Base-by-base conservation (phyloP, 2,797 vertebrate species). In the Eleutherodactylus coqui region DNA sequence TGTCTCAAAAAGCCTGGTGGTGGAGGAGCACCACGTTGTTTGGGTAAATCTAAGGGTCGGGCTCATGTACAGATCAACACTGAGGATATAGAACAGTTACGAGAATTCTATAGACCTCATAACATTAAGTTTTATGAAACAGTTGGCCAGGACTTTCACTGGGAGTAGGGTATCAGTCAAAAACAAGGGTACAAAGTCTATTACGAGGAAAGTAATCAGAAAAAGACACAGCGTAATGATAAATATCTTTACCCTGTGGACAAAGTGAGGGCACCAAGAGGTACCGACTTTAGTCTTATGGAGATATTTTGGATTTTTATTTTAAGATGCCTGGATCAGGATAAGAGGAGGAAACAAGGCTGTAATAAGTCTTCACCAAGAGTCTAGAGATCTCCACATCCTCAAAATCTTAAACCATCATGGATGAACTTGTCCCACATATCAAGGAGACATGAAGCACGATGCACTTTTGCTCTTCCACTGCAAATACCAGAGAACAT, bases 111-210 rank as follows among this genome's bases (percentile, higher is more conserved):
- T 87, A 96, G 96, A 92, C 97, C 98, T 45, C 97, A 98, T 87
- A 99, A 99, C 90, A 92, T 97, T 84, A 97, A 96, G 88, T 99
- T 99, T 94, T 99, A 97, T 91, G 97, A 99, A 92, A 98, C 96
- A 0, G 98, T 99, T 0, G 98, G 98, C 82, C 97, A 98, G 84
- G 97, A 99, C 91, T 99, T 99, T 91, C 94, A 97, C 87, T 99
- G 98, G 98, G 97, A 99, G 53, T 99, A 90, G 93, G 55, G 9
- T 14, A 38, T 17, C 34, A 11, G 17, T 29, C 1, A 27, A 64
- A 29, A 41, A 38, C 32, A 45, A 43, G n/a, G 69, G 34, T 11
- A 75, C 43, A 60, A 36, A 51, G 27, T 13, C 58, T 16, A 5
- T 32, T 13, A 14, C 36, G 14, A 13, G 47, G 64, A 62, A 21